Evolutionary conservation across 2,888 invertebrate species (phyloP).

Genomic region (Drosophila monieri): DNA sequence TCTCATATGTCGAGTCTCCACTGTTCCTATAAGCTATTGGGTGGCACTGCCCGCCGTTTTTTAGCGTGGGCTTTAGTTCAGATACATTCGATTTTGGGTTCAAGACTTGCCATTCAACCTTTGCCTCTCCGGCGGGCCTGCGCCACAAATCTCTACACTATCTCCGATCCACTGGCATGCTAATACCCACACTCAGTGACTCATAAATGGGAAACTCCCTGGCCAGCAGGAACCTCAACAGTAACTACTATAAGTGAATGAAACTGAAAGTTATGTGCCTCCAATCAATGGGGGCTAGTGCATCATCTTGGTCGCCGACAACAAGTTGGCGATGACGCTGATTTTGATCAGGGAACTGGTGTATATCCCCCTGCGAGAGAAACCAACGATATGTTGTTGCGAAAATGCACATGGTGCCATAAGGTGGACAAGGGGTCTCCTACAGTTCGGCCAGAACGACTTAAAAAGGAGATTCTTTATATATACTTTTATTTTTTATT

Average conservation of each 20-base stretch:
- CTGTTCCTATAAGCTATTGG: slow-evolving; percentile 10
- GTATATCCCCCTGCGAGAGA: slow-evolving; percentile 8
- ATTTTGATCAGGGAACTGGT: slow-evolving; percentile 39
- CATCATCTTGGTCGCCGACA: slow-evolving; percentile 35
- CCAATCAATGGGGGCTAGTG: slow-evolving; percentile 53
- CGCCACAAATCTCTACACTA: slow-evolving; percentile 29
- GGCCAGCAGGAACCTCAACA: slow-evolving; percentile 22
- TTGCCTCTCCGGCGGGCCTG: not conserved
- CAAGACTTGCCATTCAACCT: slow-evolving; percentile 32
- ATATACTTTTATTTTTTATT: not conserved
- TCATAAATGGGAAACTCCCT: slow-evolving; percentile 70
- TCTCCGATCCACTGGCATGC: slow-evolving; percentile 45
- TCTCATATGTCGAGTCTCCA: not conserved
- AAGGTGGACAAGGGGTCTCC: not conserved
- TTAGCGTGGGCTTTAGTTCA: slow-evolving; percentile 16
- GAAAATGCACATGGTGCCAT: slow-evolving; percentile 22
- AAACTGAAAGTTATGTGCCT: slow-evolving; percentile 66
- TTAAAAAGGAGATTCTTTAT: not conserved
- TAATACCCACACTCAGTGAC: slow-evolving; percentile 52
- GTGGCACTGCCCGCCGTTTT: too few relatives aligned
- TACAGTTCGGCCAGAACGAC: not conserved
- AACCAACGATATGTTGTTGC: slow-evolving; percentile 14
- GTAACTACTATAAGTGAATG: slow-evolving; percentile 55
- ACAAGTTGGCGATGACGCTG: slow-evolving; percentile 26
- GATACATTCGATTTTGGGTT: slow-evolving; percentile 22